Evolutionary conservation across 2,797 vertebrate genomes (phyloP), one percentile per base, ranked within the genome.

Genomic region (Nothura maculosa): DNA sequence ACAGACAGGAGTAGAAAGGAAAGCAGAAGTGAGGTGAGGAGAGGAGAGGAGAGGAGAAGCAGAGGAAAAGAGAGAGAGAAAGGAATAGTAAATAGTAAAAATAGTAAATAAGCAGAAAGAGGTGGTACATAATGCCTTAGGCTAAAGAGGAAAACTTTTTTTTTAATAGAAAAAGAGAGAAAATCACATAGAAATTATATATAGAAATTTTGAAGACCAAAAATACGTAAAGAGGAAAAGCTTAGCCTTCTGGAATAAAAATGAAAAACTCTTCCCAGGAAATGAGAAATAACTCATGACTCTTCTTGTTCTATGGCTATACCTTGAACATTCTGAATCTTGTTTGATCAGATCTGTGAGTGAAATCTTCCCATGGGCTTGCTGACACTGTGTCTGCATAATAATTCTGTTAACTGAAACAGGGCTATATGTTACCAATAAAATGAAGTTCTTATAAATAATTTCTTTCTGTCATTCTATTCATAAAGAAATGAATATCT

Each of bases 21-120:
- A 34, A 34, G n/a, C 20, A 14, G n/a, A 22, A 8, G 10, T 7
- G 57, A 32, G 57, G 20, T 10, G 30, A 58, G 30, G 30, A 58
- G 57, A 24, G 32, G 57, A 8, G 21, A 24, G n/a, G 14, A 13
- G 32, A 17, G 58, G n/a, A 22, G n/a, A 58, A 20, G n/a, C 57
- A 32, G 17, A n/a, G 28, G 30, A 10, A 43, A 43, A 18, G 42
- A 43, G 42, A 43, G 57, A 57, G 18, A 19, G 55, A 20, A n/a
- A 58, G 21, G n/a, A 20, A 58, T 10, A 21, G 55, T 20, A 18
- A 52, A 52, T n/a, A n/a, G n/a, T n/a, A n/a, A n/a, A n/a, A n/a
- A n/a, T n/a, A n/a, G n/a, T n/a, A n/a, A n/a, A n/a, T n/a, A 92
- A 76, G 34, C 34, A 82, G 48, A 76, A 89, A 85, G 93, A 47